Evolutionary conservation across 2,113 vertebrate genomes (phyloP).

Genomic region (Lamprotornis superbus): DNA sequence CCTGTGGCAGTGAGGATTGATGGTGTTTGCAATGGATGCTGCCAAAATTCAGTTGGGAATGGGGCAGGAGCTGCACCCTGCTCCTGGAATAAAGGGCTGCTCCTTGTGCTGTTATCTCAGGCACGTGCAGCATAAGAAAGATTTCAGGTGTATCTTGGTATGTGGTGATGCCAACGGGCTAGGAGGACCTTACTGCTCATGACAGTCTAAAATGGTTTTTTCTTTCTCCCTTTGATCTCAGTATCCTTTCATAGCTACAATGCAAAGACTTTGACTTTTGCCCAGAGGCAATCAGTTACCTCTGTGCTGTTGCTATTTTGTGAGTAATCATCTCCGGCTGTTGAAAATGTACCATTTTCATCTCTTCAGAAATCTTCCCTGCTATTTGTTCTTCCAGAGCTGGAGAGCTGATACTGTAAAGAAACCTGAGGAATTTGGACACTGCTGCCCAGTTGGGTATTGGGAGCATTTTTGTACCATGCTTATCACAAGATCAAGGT

Average conservation of each 20-base stretch:
- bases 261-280: conserved; percentile 29
- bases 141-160: not conserved
- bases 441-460: not conserved
- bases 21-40: not conserved
- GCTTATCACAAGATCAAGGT: not conserved
- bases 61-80: not conserved
- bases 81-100: not conserved
- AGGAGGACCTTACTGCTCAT: not conserved
- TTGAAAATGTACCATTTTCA: conserved; percentile 17
- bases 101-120: not conserved
- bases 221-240: conserved; percentile 13
- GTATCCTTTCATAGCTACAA: not conserved
- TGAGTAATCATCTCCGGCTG: conserved; percentile 21
- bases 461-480: not conserved
- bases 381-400: conserved; percentile 32
- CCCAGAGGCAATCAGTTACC: conserved; percentile 38
- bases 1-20: accelerated
- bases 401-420: not conserved
- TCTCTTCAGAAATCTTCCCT: conserved; percentile 7
- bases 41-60: not conserved
- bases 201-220: conserved; percentile 19
- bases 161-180: not conserved
- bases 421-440: not conserved
- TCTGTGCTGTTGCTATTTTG: conserved; percentile 34
- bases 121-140: accelerated